Evolutionary conservation across 1,140 invertebrate genomes (phyloP).

Genomic region (Ceratosolen fusciceps): DNA sequence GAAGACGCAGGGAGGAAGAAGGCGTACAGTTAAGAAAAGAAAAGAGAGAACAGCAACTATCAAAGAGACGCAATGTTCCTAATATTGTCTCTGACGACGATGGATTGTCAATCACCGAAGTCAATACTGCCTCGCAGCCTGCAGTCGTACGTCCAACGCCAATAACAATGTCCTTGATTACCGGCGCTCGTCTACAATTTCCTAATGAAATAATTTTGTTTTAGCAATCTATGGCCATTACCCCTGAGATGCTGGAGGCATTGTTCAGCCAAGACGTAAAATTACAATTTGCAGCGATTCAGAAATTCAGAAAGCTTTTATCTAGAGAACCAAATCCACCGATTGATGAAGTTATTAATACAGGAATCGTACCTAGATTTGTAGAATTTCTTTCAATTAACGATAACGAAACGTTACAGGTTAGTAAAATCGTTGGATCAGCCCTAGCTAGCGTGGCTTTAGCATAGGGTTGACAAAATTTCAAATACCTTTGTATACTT

Average conservation of each 20-base stretch:
- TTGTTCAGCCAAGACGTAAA: conserved; percentile 86
- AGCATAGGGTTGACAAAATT: no score
- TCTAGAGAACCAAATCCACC: conserved; percentile 97
- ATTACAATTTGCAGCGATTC: conserved; percentile 90
- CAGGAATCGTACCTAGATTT: conserved; percentile 96
- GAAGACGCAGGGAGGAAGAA: conserved; percentile 94
- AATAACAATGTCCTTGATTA: neutral
- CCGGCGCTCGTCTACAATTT: neutral
- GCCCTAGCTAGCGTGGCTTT: no score
- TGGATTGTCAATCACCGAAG: conserved; percentile 64
- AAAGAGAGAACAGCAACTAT: conserved; percentile 93
- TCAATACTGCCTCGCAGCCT: conserved; percentile 57
- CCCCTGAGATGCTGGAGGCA: conserved; percentile 85
- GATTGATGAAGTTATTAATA: conserved; percentile 98
- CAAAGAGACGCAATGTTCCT: conserved; percentile 91
- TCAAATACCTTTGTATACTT: no score
- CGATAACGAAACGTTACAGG: conserved; percentile 88
- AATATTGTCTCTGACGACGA: conserved; percentile 72
- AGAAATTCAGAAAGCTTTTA: conserved; percentile 94
- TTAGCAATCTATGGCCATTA: conserved; percentile 73
- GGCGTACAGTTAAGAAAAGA: conserved; percentile 96
- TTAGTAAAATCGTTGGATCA: no score
- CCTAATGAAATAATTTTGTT: conserved; percentile 44
- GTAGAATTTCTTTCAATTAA: conserved; percentile 93
- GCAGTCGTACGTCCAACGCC: neutral